Conservation (phyloP, 2,888 invertebrate genomes). For the Catocala fraxini region DNA sequence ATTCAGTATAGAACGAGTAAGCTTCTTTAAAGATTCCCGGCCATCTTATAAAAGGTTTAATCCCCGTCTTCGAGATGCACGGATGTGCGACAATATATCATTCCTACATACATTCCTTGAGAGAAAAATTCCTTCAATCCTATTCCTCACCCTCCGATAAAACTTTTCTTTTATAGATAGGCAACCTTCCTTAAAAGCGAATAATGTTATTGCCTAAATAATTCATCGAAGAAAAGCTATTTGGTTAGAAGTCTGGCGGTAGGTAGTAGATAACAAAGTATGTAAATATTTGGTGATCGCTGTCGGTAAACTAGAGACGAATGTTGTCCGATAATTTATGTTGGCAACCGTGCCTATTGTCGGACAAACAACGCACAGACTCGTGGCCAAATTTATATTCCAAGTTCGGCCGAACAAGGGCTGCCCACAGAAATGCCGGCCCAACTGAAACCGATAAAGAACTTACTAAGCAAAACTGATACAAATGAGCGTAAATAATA, state of each 20-base stretch:
- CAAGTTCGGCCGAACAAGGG: constrained; percentile 70
- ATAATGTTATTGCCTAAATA: constrained; percentile 39
- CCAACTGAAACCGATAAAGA: constrained; percentile 64
- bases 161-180: constrained; percentile 32
- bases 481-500: constrained; percentile 66
- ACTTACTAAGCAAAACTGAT: constrained; percentile 68
- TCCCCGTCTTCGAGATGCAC: constrained; percentile 61
- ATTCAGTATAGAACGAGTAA: constrained; percentile 69
- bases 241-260: constrained; percentile 48
- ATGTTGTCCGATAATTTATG: constrained; percentile 79
- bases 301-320: constrained; percentile 71
- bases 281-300: constrained; percentile 73
- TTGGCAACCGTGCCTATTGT: constrained; percentile 75
- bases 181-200: constrained; percentile 27
- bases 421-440: constrained; percentile 63
- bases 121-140: constrained; percentile 36
- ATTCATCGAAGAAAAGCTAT: constrained; percentile 42
- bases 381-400: constrained; percentile 77
- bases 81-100: constrained; percentile 65
- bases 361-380: constrained; percentile 71
- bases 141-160: constrained; percentile 39
- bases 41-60: constrained; percentile 70
- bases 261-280: constrained; percentile 49
- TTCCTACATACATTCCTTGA: constrained; percentile 53
- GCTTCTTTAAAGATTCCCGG: constrained; percentile 73